Evolutionary conservation across 2,888 invertebrate species (phyloP).

Genomic region (Drosophila ochracea): DNA sequence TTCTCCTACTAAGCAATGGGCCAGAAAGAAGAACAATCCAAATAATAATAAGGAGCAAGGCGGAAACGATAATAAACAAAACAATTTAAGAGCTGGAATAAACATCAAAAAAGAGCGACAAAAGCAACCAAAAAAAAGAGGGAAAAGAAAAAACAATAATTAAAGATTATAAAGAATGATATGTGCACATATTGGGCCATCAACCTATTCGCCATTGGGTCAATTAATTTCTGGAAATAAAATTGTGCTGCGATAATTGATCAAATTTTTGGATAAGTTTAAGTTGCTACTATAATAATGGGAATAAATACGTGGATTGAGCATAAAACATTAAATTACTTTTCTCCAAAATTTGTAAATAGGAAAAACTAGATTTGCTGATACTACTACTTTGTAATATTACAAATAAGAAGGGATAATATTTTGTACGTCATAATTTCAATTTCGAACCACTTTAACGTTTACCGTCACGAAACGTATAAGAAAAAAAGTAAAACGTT

Average conservation of each 20-base stretch:
- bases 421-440: background rate
- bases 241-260: background rate
- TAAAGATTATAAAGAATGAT: background rate
- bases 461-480: background rate
- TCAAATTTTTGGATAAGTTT: conserved; percentile 11
- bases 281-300: background rate
- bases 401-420: background rate
- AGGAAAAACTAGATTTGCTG: background rate
- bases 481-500: background rate
- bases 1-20: conserved; percentile 13
- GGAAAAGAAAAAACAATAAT: conserved; percentile 7
- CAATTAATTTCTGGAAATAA: background rate
- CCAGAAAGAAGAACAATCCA: conserved; percentile 2
- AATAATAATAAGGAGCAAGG: background rate
- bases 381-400: background rate
- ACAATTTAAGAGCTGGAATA: background rate
- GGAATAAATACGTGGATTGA: background rate
- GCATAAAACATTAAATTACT: background rate
- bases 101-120: conserved; percentile 1
- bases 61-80: background rate
- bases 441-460: background rate
- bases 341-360: background rate
- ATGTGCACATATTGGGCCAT: background rate
- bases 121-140: background rate
- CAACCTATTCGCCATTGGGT: background rate